phyloP scores from a whole-genome alignment of 53 echinoderm and acorn worm species.

The Luidia sarsii region DNA sequence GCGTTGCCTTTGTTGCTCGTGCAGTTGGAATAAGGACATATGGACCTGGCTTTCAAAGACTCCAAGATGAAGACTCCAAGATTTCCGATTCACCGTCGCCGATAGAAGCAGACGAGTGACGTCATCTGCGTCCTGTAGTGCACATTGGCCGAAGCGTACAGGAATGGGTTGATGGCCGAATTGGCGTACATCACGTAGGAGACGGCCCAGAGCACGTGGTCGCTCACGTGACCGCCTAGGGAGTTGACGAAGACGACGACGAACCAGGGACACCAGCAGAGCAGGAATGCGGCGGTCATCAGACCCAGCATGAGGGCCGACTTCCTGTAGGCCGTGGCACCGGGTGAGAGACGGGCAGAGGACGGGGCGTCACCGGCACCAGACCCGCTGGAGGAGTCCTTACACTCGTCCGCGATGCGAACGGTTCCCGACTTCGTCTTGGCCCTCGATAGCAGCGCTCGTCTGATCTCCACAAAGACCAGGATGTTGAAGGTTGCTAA shows the following conservation, averaged over 20 bases:
- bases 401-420: neutral
- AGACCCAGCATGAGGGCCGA: conserved; percentile 39
- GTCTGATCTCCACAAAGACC: conserved; percentile 17
- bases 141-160: conserved; percentile 44
- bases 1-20: no score
- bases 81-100: conserved; percentile 20
- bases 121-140: conserved; percentile 39
- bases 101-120: conserved; percentile 20
- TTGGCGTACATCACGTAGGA: conserved; percentile 39
- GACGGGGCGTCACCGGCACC: neutral
- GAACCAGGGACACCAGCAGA: conserved; percentile 49
- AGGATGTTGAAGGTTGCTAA: conserved; percentile 12
- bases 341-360: neutral
- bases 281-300: conserved; percentile 22
- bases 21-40: no score
- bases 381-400: neutral
- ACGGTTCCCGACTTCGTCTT: conserved; percentile 25
- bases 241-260: conserved; percentile 22
- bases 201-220: conserved; percentile 15
- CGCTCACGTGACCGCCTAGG: conserved; percentile 5
- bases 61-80: no score
- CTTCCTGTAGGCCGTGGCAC: conserved; percentile 35
- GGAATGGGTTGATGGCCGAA: conserved; percentile 48
- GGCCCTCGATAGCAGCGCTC: neutral
- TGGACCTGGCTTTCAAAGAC: no score